Evolutionary conservation across 2,888 invertebrate species (phyloP).

Genomic region (Melanophora roralis): DNA sequence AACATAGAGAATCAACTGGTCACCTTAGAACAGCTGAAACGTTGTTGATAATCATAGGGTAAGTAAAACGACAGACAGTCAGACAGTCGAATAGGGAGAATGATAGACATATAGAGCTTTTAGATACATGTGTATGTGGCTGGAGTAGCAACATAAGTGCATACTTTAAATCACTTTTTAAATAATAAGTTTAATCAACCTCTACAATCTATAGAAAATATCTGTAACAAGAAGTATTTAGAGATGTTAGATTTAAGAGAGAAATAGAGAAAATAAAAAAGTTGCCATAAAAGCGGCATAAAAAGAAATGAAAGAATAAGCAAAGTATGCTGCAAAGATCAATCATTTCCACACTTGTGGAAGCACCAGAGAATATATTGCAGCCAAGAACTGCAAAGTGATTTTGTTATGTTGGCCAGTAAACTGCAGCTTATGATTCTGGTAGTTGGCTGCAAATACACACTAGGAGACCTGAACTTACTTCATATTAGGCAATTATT

Average conservation of each 20-base stretch:
- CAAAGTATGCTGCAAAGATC: slow-evolving; percentile 63
- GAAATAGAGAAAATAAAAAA: slow-evolving; percentile 4
- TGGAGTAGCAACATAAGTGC: slow-evolving; percentile 28
- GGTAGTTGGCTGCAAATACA: not conserved
- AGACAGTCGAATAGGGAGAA: not conserved
- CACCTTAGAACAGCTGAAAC: slow-evolving; percentile 33
- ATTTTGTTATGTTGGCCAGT: slow-evolving; percentile 5
- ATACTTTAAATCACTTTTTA: slow-evolving; percentile 63
- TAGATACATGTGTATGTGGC: not conserved
- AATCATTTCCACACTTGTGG: slow-evolving; percentile 72
- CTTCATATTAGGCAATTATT: no score
- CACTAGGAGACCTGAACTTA: no score
- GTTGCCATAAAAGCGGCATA: slow-evolving; percentile 44
- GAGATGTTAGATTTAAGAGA: slow-evolving; percentile 20
- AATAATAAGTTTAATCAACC: slow-evolving; percentile 61
- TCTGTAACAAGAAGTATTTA: slow-evolving; percentile 14
- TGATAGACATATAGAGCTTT: not conserved
- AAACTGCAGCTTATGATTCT: slow-evolving; percentile 26
- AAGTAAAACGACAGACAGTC: not conserved
- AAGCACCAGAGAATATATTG: slow-evolving; percentile 11
- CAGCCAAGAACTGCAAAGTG: not conserved
- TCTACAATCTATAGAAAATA: slow-evolving; percentile 53
- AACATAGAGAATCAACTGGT: not conserved
- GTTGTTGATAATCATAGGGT: slow-evolving; percentile 30
- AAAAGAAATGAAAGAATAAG: slow-evolving; percentile 55